Evolutionary conservation across 2,888 invertebrate species (phyloP).

Genomic region (Drosophila prostipennis): DNA sequence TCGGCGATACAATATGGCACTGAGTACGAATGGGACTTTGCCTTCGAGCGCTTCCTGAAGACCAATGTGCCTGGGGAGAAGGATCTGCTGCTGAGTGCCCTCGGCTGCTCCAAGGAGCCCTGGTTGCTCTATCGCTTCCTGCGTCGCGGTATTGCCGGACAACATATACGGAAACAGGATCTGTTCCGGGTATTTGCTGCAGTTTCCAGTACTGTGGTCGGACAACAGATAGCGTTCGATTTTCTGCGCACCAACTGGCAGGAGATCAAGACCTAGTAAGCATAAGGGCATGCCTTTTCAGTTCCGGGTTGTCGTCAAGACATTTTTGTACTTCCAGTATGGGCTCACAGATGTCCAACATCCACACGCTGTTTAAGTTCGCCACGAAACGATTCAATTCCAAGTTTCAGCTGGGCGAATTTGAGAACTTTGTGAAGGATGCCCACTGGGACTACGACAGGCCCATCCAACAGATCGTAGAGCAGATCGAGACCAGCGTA

Average conservation of each 20-base stretch:
- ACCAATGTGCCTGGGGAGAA: constrained; percentile 93
- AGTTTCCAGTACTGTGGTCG: constrained; percentile 90
- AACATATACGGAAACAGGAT: constrained; percentile 93
- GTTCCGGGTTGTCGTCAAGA: background rate
- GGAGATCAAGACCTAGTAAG: constrained; percentile 90
- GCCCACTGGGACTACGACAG: constrained; percentile 89
- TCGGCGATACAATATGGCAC: constrained; percentile 93
- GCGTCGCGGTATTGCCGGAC: constrained; percentile 89
- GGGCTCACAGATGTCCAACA: constrained; percentile 89
- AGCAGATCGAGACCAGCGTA: constrained; percentile 92
- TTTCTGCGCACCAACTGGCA: constrained; percentile 91
- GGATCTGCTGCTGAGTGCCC: constrained; percentile 89
- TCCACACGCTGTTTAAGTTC: constrained; percentile 89
- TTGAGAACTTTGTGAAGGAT: constrained; percentile 88
- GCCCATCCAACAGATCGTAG: constrained; percentile 91
- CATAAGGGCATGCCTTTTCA: constrained; percentile 42
- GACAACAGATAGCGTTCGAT: constrained; percentile 92
- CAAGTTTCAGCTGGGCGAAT: constrained; percentile 90
- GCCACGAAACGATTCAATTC: constrained; percentile 91
- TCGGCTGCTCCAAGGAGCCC: constrained; percentile 93
- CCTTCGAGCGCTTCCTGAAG: constrained; percentile 90
- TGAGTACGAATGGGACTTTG: constrained; percentile 94
- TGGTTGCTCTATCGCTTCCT: constrained; percentile 91
- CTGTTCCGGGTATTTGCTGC: constrained; percentile 90
- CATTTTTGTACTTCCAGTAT: constrained; percentile 85